Evolutionary conservation across 1,140 invertebrate genomes (phyloP).

Genomic region (Heliothis subflexa): DNA sequence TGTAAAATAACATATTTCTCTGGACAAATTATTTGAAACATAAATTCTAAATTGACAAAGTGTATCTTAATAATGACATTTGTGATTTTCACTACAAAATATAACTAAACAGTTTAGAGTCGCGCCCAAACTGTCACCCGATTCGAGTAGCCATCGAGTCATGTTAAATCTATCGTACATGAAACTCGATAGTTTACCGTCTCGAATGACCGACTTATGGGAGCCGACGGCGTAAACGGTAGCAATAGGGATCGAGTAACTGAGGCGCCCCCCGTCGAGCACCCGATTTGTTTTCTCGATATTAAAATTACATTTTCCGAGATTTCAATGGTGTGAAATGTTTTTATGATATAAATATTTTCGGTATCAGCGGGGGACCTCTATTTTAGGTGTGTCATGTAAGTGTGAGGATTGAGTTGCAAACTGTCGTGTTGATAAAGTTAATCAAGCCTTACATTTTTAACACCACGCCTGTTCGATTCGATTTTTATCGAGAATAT

Average conservation of each 20-base stretch:
- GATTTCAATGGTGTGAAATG: conserved; percentile 45
- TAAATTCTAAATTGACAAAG: too few relatives aligned
- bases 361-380: conserved; percentile 44
- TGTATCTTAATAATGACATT: too few relatives aligned
- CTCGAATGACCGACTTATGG: conserved; percentile 61
- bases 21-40: too few relatives aligned
- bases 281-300: conserved; percentile 53
- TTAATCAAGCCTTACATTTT: conserved; percentile 31
- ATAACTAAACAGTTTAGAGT: conserved; percentile 9
- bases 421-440: conserved; percentile 33
- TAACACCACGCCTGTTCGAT: conserved; percentile 11
- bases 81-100: background rate
- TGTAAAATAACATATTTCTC: background rate
- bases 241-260: conserved; percentile 75
- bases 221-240: conserved; percentile 76
- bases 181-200: conserved; percentile 70
- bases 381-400: conserved; percentile 32
- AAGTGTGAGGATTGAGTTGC: conserved; percentile 38
- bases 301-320: conserved; percentile 50
- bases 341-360: conserved; percentile 46
- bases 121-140: conserved; percentile 60
- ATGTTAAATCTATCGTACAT: conserved; percentile 73
- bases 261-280: conserved; percentile 69
- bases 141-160: conserved; percentile 56
- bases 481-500: background rate